Percentiles rank a stretch among this genome's conserved stretches.
Conservation (phyloP, 2,113 vertebrate species). For the Peromyscus leucopus region DNA sequence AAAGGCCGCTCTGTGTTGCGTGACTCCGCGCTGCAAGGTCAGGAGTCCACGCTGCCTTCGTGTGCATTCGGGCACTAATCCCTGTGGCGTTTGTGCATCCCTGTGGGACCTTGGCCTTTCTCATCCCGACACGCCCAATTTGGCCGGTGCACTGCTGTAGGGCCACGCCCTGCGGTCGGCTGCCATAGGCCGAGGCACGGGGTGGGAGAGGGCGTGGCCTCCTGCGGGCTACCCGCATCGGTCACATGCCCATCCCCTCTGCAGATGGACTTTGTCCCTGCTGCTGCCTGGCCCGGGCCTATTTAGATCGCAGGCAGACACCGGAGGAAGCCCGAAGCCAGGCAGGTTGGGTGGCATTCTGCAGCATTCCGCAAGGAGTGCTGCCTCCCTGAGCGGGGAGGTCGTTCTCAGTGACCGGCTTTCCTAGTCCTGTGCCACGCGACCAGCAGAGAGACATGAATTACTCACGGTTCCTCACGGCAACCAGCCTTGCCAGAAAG, state of each 20-base stretch:
- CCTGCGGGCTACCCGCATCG: fast-evolving
- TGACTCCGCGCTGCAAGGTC: not conserved
- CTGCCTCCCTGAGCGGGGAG: not conserved
- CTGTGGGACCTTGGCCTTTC: not conserved
- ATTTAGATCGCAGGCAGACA: fast-evolving
- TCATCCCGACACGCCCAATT: fast-evolving
- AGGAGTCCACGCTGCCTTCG: too few species aligned
- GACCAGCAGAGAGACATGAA: slow-evolving; percentile 90
- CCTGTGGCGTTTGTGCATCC: fast-evolving
- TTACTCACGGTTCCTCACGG: slow-evolving; percentile 93
- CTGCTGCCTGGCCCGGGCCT: fast-evolving
- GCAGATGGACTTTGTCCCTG: not conserved
- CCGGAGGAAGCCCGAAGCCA: fast-evolving
- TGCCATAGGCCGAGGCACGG: not conserved
- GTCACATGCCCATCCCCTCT: fast-evolving
- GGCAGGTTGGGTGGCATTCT: not conserved
- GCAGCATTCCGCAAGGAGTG: fast-evolving
- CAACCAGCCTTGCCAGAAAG: slow-evolving; percentile 91
- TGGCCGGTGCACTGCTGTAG: not conserved
- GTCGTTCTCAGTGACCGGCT: too few species aligned
- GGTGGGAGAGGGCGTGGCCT: not conserved
- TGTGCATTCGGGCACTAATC: not conserved
- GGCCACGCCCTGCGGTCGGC: fast-evolving
- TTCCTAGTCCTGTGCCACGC: not conserved
- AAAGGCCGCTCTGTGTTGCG: fast-evolving